Conservation (phyloP, 1,140 invertebrate genomes). For the Drosophila setifemur region DNA sequence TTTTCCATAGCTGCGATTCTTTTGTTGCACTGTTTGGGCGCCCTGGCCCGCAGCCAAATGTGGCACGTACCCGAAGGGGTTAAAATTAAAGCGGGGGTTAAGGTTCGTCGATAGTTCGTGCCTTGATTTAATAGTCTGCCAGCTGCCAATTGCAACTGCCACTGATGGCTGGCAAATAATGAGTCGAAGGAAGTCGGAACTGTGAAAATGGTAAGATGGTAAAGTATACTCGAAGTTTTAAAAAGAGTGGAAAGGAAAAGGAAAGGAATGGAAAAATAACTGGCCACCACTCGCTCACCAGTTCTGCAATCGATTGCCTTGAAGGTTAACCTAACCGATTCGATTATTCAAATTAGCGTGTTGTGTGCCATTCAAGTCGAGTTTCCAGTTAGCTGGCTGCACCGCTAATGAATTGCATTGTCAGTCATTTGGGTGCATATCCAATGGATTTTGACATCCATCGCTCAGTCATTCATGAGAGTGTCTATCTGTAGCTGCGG, state of each 20-base stretch:
- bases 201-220: conserved; percentile 11
- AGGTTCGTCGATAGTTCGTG: conserved; percentile 76
- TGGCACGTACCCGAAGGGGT: conserved; percentile 20
- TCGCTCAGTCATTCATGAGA: conserved; percentile 25
- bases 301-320: conserved; percentile 21
- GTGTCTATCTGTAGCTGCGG: not conserved
- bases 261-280: not conserved
- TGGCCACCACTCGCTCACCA: conserved; percentile 4
- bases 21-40: conserved; percentile 29
- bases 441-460: conserved; percentile 58
- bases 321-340: conserved; percentile 38
- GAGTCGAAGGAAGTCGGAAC: conserved; percentile 14
- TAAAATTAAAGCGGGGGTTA: not conserved
- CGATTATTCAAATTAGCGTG: conserved; percentile 36
- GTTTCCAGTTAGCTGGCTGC: conserved; percentile 42
- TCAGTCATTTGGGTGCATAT: conserved; percentile 60
- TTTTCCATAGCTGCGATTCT: conserved; percentile 48
- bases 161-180: conserved; percentile 33
- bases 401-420: conserved; percentile 70
- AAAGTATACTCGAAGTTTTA: not conserved
- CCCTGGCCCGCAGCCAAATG: conserved; percentile 57
- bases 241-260: not conserved
- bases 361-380: conserved; percentile 39
- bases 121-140: conserved; percentile 75
- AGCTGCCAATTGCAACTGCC: conserved; percentile 66